Percentiles rank a stretch among this genome's conserved stretches.
These are phyloP conservation scores for Drosophila birchii DNA, from an alignment of 2,888 invertebrate genomes.

Conservation along the genomic window DNA sequence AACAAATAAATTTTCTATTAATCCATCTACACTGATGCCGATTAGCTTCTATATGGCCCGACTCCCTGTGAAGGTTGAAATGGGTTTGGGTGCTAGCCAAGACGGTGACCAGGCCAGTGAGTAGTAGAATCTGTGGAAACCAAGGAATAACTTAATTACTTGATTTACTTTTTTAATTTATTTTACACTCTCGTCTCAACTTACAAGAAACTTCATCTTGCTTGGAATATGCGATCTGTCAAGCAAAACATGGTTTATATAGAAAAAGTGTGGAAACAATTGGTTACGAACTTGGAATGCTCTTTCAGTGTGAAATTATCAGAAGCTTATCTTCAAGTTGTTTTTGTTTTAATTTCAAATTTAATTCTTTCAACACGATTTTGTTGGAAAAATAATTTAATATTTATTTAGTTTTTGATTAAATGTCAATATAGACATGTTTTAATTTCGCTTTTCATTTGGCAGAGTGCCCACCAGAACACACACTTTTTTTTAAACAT, in stretches of 20 bases:
- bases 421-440: too few species aligned
- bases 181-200: not conserved
- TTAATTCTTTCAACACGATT: not conserved
- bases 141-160: too few species aligned
- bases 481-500: not conserved
- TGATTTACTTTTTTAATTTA: not conserved
- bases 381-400: not conserved
- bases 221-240: not conserved
- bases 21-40: not conserved
- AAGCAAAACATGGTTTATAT: not conserved
- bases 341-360: not conserved
- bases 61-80: too few species aligned
- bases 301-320: not conserved
- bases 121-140: not conserved
- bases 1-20: not conserved
- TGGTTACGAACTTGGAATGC: not conserved
- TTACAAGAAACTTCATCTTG: slow-evolving; percentile 1
- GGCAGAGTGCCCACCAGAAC: not conserved
- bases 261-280: not conserved
- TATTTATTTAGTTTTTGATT: not conserved
- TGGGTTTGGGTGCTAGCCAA: not conserved
- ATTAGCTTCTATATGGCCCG: not conserved
- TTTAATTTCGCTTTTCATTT: not conserved
- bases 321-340: not conserved
- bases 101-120: not conserved